Percentiles rank a stretch among this genome's conserved stretches.
Conservation (phyloP, 2,113 vertebrate species). For the Phoxinus phoxinus region DNA sequence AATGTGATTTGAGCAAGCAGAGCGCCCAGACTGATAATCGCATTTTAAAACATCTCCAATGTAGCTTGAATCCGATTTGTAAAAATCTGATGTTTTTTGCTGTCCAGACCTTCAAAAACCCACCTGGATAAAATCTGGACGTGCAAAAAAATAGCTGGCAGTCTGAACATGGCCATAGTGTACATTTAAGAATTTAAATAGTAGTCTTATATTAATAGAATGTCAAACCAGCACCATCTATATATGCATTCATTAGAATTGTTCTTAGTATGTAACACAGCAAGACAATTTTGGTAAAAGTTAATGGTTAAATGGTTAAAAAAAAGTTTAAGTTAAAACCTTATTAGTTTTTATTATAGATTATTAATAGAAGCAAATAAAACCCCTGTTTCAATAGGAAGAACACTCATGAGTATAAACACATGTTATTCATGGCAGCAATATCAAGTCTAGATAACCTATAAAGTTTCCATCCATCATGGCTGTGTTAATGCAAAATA, state of each 20-base stretch:
- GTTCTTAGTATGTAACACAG: neutral
- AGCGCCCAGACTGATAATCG: no score
- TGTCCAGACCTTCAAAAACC: no score
- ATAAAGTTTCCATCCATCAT: slow-evolving; percentile 17
- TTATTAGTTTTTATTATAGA: neutral
- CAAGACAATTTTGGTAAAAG: neutral
- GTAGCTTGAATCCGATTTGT: no score
- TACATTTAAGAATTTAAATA: no score
- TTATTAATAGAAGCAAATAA: neutral
- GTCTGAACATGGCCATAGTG: no score
- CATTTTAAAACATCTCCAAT: no score
- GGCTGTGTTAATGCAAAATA: neutral
- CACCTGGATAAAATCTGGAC: no score
- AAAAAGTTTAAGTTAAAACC: no score
- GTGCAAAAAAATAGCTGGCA: no score
- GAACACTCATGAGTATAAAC: neutral
- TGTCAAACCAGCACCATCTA: neutral
- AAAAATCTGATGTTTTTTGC: no score
- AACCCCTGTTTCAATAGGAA: neutral
- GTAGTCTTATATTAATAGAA: neutral
- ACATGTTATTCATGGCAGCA: neutral
- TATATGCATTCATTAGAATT: neutral
- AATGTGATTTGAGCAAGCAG: no score
- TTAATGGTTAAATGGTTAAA: no score
- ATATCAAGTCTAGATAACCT: neutral